Percentiles rank a stretch among this genome's conserved stretches.
Evolutionary conservation across 2,113 vertebrate species (phyloP).

Genomic region (Myrmecophaga tridactyla): DNA sequence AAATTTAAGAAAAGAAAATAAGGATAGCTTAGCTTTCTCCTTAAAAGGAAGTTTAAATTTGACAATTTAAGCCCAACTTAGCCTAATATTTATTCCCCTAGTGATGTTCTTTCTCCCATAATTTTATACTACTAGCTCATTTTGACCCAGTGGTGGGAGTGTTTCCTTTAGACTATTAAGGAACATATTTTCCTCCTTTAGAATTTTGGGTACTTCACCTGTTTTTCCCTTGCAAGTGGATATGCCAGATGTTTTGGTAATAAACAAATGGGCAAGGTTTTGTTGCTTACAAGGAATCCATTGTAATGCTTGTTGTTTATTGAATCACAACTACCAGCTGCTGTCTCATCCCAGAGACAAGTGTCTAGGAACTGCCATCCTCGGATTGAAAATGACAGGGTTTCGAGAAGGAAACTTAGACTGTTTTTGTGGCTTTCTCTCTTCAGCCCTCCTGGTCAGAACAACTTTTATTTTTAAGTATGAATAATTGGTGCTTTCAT

Average conservation of each 20-base stretch:
- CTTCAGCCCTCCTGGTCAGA: background rate
- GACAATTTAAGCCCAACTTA: background rate
- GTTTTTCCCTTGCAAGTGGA: background rate
- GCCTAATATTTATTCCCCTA: background rate
- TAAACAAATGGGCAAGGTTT: background rate
- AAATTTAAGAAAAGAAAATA: background rate
- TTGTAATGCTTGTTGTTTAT: background rate
- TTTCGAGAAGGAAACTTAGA: background rate
- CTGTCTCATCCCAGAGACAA: background rate
- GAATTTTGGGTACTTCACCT: background rate
- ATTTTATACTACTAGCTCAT: background rate
- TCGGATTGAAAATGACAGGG: background rate
- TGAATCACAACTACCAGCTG: background rate
- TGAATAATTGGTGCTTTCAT: background rate
- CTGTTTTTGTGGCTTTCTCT: background rate
- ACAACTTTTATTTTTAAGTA: constrained; percentile 10
- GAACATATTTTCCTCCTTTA: background rate
- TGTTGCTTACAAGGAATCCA: background rate
- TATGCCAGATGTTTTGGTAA: background rate
- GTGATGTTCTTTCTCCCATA: background rate
- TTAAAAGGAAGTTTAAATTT: background rate
- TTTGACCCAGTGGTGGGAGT: background rate
- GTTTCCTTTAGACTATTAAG: background rate
- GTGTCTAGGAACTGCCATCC: background rate
- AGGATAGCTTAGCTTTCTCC: background rate